Percentiles rank a stretch among this genome's conserved stretches.
phyloP scores from a whole-genome alignment of 2,888 invertebrate species.

The Dorcus hopei region DNA sequence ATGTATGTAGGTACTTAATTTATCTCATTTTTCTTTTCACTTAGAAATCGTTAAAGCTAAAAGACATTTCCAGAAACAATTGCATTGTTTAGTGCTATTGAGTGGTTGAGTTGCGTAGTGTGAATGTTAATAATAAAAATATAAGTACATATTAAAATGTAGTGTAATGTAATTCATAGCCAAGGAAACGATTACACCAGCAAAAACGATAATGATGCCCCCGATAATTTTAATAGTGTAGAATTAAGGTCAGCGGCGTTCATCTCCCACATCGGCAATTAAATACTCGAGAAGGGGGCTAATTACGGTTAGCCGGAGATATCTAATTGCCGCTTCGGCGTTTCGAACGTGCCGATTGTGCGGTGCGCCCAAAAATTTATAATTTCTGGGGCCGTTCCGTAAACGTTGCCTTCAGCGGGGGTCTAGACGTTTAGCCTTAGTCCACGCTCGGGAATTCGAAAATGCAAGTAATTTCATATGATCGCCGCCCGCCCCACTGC shows the following conservation, averaged over 20 bases:
- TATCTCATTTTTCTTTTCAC: no score
- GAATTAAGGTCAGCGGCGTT: conserved; percentile 9
- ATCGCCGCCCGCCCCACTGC: conserved; percentile 9
- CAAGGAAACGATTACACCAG: no score
- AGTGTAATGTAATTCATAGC: no score
- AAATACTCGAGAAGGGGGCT: conserved; percentile 23
- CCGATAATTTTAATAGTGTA: no score
- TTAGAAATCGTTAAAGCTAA: no score
- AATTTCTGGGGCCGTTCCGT: conserved; percentile 11
- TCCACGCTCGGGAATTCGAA: conserved; percentile 14
- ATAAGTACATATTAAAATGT: no score
- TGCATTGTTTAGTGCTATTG: no score
- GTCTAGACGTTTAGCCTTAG: conserved; percentile 21
- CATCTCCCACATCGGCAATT: conserved; percentile 30
- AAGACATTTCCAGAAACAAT: no score
- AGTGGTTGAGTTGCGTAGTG: no score
- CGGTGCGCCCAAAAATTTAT: conserved; percentile 23
- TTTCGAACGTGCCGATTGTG: conserved; percentile 27
- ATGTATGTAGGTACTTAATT: no score
- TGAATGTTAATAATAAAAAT: no score
- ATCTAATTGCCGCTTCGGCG: conserved; percentile 33
- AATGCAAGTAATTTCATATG: conserved; percentile 15
- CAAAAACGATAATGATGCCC: no score
- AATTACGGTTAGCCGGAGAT: conserved; percentile 26
- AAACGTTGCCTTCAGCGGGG: conserved; percentile 17